Evolutionary conservation across 2,888 invertebrate species (phyloP), one percentile per base, ranked within the genome.

Genomic region (Dinocampus coccinellae): DNA sequence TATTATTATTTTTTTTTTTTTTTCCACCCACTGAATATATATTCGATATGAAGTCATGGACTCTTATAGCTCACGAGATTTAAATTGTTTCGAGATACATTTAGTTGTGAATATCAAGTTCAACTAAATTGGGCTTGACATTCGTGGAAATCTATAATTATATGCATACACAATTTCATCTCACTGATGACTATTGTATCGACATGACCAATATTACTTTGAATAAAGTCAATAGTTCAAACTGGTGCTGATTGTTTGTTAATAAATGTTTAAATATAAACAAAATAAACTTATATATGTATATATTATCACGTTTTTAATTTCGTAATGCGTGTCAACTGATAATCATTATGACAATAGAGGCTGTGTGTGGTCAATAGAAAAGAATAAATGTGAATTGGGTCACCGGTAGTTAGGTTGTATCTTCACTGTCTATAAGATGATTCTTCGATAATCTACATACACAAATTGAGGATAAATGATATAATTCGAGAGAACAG

Each of bases 401-500:
- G 77, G 77, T 77, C 77, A 76, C 72, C 73, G 65, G 75, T 70
- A 75, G 76, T 78, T 79, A 79, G 82, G 79, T 78, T 77, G 75
- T 47, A 39, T 76, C 78, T 75, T 82, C 81, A 83, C 82, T 82
- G 80, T 80, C 79, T 79, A 76, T 80, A 75, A 69, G 63, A 55
- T 60, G 39, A 24, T 11, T 26, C 42, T n/a, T 11, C 16, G 13
- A 36, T 20, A 22, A 11, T n/a, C 13, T 39, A 36, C 24, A 36
- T 13, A 24, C 22, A 57, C 29, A 29, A 9, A 24, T 20, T 1
- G 22, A 9, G 29, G 26, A 55, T 65, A 16, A 26, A 39, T 34
- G 16, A 66, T 53, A 53, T 64, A 20, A 33, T 29, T 13, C 33
- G 34, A 64, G 22, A 34, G 64, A 52, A 52, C 52, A 53, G 64